Base-by-base conservation (phyloP, 2,797 vertebrate species). In the Chelidonichthys spinosus region DNA sequence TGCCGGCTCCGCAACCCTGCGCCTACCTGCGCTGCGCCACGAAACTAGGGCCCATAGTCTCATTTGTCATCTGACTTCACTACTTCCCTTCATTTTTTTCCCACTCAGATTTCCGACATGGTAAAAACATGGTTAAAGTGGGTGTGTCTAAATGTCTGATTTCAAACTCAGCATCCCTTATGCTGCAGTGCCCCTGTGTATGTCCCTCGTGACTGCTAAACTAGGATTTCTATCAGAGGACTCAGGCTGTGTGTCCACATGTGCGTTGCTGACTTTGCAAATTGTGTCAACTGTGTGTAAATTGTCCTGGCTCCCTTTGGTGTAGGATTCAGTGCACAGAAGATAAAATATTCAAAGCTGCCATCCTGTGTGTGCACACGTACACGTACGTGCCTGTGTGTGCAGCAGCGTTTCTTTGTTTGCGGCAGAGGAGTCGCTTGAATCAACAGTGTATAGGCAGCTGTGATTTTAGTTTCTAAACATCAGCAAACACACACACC, bases 251-350 rank as follows among this genome's bases (percentile, higher is more conserved):
- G 44, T 17, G 15, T 14, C 18, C 44, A 39, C 69, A 67, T 61
- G 39, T 53, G 76, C 2, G 44, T 59, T 86, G 86, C 81, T 87
- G 85, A 85, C 73, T 80, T 47, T 60, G 80, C 76, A 73, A 43
- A 68, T 63, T 71, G 63, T 37, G 43, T 71, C 76, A 25, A 25
- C 25, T 83, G 69, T 84, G 69, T 89, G 74, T 87, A 81, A 81
- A 85, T 83, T 78, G 72, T 79, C 73, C 18, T 33, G 17, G 54
- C 66, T 62, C 43, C 65, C 37, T 75, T 75, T 72, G 50, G 60
- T 78, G 74, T 65, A 47, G 47, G 55, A 76, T 60, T 66, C 63
- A 65, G 61, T 69, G 78, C 71, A 64, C 49, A 72, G 25, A 33
- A 59, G 69, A 72, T 76, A 54, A 74, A 42, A 74, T 74, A 82